A percentile compares a stretch with the other conserved stretches of the same genome.
These are phyloP conservation scores for Standfussiana lucernea DNA, from an alignment of 2,888 invertebrate genomes.

Conservation along the genomic window DNA sequence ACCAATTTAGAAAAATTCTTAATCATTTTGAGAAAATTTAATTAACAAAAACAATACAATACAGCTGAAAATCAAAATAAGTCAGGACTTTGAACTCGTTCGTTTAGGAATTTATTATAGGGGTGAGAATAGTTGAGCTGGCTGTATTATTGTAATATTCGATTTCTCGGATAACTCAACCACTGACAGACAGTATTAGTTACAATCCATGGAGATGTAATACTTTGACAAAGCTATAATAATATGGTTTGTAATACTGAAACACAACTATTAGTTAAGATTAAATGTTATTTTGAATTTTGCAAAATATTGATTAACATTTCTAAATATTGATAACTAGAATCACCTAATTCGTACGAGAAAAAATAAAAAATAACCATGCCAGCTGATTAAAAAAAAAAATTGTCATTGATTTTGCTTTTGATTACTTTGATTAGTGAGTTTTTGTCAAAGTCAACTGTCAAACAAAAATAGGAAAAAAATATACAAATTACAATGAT, in stretches of 20 bases:
- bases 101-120: conserved; percentile 44
- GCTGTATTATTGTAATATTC: no score
- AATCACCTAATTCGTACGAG: not conserved
- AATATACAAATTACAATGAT: conserved; percentile 85
- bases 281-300: not conserved
- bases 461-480: conserved; percentile 83
- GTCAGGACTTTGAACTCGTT: conserved; percentile 76
- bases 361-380: not conserved
- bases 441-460: conserved; percentile 64
- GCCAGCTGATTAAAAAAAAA: not conserved
- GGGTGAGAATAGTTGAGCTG: not conserved
- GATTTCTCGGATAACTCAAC: not conserved
- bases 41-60: conserved; percentile 27
- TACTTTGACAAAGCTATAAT: not conserved
- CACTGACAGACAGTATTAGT: not conserved
- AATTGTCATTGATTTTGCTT: conserved; percentile 3
- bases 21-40: conserved; percentile 74
- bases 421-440: conserved; percentile 13
- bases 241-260: not conserved
- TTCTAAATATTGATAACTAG: not conserved
- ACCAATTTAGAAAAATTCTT: conserved; percentile 75
- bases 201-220: no score
- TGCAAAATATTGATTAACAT: not conserved
- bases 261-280: not conserved
- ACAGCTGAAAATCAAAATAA: conserved; percentile 48